phyloP scores from a whole-genome alignment of 2,888 invertebrate genomes.

The Hylaea fasciaria region DNA sequence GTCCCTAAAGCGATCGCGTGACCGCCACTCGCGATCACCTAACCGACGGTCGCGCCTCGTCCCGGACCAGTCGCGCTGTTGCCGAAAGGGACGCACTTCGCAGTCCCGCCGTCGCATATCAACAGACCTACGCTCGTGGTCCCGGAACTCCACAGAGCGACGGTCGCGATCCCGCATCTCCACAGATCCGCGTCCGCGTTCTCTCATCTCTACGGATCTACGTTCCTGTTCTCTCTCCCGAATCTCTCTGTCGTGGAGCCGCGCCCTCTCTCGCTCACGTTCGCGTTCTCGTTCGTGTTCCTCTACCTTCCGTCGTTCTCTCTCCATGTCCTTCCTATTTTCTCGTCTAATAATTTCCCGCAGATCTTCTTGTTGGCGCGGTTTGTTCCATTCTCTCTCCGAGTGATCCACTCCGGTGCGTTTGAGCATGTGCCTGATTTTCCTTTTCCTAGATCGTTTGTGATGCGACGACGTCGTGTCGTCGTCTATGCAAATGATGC shows the following conservation, averaged over 20 bases:
- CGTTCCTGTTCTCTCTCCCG: constrained; percentile 29
- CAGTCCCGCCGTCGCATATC: constrained; percentile 37
- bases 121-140: constrained; percentile 53
- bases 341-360: constrained; percentile 70
- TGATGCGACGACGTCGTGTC: constrained; percentile 65
- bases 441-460: constrained; percentile 69
- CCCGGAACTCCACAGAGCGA: constrained; percentile 24
- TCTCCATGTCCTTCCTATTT: constrained; percentile 64
- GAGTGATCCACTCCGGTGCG: constrained; percentile 65
- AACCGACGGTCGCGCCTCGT: constrained; percentile 32
- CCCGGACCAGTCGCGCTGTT: constrained; percentile 36
- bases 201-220: constrained; percentile 23
- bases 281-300: constrained; percentile 51
- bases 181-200: constrained; percentile 53
- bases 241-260: constrained; percentile 54
- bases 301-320: constrained; percentile 61
- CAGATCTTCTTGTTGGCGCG: constrained; percentile 73
- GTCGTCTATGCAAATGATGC: constrained; percentile 69
- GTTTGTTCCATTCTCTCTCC: constrained; percentile 61
- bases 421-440: constrained; percentile 68
- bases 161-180: constrained; percentile 39
- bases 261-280: constrained; percentile 46
- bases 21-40: constrained; percentile 54
- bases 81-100: not conserved
- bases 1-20: constrained; percentile 45